Base-by-base conservation (phyloP, 2,113 vertebrate genomes). In the Asarcornis scutulata region DNA sequence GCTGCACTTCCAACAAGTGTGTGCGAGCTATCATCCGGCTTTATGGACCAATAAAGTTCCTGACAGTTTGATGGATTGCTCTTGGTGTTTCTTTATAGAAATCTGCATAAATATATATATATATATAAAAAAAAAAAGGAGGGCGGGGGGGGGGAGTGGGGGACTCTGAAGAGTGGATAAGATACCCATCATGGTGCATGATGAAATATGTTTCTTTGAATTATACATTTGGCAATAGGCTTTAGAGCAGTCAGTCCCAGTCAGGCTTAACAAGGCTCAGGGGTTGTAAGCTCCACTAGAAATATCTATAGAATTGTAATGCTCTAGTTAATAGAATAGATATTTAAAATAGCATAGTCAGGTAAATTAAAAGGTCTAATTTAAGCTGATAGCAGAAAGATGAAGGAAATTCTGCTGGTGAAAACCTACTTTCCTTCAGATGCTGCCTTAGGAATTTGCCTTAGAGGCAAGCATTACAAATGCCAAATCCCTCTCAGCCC, bases 141-240 rank as follows among this genome's bases (percentile, higher is more conserved):
- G n/a, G 10, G 18, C 4, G 2, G 1, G 2, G 6, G 18, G 5
- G 2, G 1, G 2, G 6, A 17, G 91, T 36, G 2, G 2, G 2
- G 6, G 17, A 89, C 29, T 85, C 48, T 63, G 46, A 46, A 29
- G 13, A 32, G 38, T 36, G 18, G 40, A 73, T 86, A 82, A 79
- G 44, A 44, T 84, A 34, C 7, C 21, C 36, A 23, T 93, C 13
- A 15, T 58, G 12, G 17, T 55, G 59, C 40, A 7, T 5, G 25
- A 38, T 40, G 27, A 78, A 86, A 44, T 69, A 53, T 0, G 0
- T 42, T 83, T 27, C 11, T 69, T 36, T 75, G 38, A 86, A 53
- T 44, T 63, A 82, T 83, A 76, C 4, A 21, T 64, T 11, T 32
- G 36, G 50, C 48, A 72, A 17, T 14, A 32, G 34, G 15, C 36